Conservation (phyloP, 2,113 vertebrate genomes). For the Polypterus senegalus region DNA sequence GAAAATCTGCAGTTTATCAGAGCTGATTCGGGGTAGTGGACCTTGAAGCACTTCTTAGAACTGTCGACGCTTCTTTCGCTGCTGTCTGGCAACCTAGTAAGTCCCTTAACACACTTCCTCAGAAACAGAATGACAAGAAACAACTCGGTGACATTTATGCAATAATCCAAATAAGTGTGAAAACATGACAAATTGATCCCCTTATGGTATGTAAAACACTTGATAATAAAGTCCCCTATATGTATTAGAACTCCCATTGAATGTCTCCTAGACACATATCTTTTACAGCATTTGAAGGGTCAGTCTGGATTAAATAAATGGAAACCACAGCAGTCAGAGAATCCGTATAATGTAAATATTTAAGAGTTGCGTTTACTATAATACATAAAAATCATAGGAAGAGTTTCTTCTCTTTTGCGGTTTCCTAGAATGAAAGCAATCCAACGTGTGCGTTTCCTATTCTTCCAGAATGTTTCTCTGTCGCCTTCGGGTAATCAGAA, state of each 20-base stretch:
- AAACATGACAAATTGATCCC: neutral
- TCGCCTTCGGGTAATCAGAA: constrained; percentile 16
- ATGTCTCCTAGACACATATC: neutral
- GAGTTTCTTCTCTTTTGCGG: constrained; percentile 20
- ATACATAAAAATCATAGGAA: constrained; percentile 16
- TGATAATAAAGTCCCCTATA: neutral
- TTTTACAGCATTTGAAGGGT: neutral
- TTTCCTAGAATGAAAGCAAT: constrained; percentile 20
- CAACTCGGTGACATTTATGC: neutral
- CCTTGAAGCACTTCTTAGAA: neutral
- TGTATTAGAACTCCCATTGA: neutral
- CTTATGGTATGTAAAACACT: neutral
- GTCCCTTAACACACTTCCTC: neutral
- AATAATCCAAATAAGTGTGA: neutral
- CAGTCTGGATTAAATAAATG: neutral
- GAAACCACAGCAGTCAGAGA: neutral
- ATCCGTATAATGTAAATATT: neutral
- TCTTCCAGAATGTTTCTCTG: constrained; percentile 15
- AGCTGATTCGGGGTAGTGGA: neutral
- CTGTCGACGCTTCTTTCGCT: neutral
- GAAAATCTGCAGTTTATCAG: neutral
- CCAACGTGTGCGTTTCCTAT: constrained; percentile 24
- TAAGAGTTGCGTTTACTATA: neutral
- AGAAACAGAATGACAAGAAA: neutral
- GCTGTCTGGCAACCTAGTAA: too few species aligned